phyloP scores from a whole-genome alignment of 1,140 invertebrate genomes.

The Lordiphosa clarofinis region DNA sequence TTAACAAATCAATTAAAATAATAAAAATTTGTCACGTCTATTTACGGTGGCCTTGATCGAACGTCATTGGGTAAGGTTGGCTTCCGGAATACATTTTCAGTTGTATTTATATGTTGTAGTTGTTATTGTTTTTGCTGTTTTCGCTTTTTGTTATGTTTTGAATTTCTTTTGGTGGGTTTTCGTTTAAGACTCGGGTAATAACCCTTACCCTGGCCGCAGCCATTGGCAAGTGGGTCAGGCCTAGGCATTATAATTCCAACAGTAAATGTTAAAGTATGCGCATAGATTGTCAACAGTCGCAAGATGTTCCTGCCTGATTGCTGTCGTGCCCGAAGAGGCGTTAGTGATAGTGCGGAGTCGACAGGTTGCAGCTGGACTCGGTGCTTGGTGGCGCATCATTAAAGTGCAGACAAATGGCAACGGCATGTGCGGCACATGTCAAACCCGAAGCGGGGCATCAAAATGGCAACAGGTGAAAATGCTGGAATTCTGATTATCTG shows the following conservation, averaged over 20 bases:
- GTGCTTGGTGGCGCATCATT: conserved; percentile 60
- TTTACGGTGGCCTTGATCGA: too few relatives aligned
- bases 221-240: conserved; percentile 35
- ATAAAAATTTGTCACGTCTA: too few relatives aligned
- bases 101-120: too few relatives aligned
- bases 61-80: too few relatives aligned
- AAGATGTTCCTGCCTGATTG: conserved; percentile 54
- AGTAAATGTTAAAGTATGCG: conserved; percentile 64
- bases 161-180: too few relatives aligned
- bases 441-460: conserved; percentile 53
- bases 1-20: too few relatives aligned
- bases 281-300: conserved; percentile 58
- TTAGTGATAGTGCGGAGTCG: conserved; percentile 35
- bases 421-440: conserved; percentile 77
- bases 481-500: conserved; percentile 76
- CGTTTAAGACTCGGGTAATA: too few relatives aligned
- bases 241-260: conserved; percentile 42
- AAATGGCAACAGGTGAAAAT: conserved; percentile 76
- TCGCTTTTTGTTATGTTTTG: too few relatives aligned
- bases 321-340: conserved; percentile 27
- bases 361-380: conserved; percentile 32
- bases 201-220: too few relatives aligned
- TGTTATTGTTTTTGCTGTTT: too few relatives aligned
- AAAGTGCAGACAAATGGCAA: conserved; percentile 77
- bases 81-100: too few relatives aligned